A percentile compares a stretch with the other conserved stretches of the same genome.
These are phyloP conservation scores for Ctenodactylus gundi DNA, from an alignment of 2,113 vertebrate genomes.

Conservation along the genomic window DNA sequence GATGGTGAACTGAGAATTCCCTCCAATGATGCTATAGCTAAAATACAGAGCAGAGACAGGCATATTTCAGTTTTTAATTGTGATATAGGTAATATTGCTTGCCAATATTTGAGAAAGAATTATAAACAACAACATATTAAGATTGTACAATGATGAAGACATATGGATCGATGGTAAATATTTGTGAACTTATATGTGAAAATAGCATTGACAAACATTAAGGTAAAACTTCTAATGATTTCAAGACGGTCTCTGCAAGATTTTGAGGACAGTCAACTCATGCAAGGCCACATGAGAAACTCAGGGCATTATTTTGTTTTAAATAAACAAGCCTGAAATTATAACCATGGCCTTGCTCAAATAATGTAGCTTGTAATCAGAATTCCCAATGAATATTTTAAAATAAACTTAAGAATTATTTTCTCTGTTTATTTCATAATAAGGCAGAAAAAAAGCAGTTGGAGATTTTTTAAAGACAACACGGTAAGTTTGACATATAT, in stretches of 20 bases:
- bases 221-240: neutral
- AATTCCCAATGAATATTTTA: neutral
- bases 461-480: neutral
- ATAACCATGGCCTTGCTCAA: neutral
- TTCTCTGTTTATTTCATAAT: neutral
- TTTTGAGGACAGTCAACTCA: neutral
- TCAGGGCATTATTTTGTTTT: neutral
- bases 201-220: neutral
- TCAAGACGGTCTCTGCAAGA: neutral
- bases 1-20: constrained; percentile 95
- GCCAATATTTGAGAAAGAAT: too few species aligned
- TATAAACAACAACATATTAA: too few species aligned
- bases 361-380: neutral
- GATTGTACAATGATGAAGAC: neutral
- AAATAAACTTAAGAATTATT: constrained; percentile 14
- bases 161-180: neutral
- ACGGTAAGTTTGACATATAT: neutral
- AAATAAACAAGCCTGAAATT: neutral
- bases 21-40: constrained; percentile 94
- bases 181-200: neutral
- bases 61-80: neutral
- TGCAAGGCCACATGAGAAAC: neutral
- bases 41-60: constrained; percentile 26
- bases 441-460: neutral
- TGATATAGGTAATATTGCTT: too few species aligned